A percentile compares a stretch with the other conserved stretches of the same genome.
phyloP scores from a whole-genome alignment of 1,140 invertebrate genomes.

The Zeugodacus cucurbitae region DNA sequence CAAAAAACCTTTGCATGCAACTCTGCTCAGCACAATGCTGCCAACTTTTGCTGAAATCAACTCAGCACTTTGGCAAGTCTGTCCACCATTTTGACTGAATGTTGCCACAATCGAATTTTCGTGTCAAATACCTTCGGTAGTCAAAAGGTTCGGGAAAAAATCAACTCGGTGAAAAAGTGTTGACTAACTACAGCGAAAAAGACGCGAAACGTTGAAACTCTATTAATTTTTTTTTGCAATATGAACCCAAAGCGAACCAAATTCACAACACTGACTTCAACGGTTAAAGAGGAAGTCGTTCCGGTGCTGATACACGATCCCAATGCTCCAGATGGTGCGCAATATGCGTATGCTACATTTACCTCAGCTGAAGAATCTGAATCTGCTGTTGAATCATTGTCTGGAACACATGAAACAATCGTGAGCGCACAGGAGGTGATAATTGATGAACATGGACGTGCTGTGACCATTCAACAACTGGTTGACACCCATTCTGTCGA shows the following conservation, averaged over 20 bases:
- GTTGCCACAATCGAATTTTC: conserved; percentile 55
- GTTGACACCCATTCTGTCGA: conserved; percentile 61
- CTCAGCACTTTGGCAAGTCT: conserved; percentile 17
- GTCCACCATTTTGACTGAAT: conserved; percentile 52
- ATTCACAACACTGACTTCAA: conserved; percentile 49
- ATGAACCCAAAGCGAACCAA: conserved; percentile 61
- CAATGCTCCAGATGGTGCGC: conserved; percentile 47
- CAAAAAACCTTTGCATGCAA: neutral
- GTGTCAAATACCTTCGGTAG: conserved; percentile 12
- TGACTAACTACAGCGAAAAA: conserved; percentile 44
- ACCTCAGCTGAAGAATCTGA: conserved; percentile 55
- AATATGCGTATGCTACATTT: conserved; percentile 58
- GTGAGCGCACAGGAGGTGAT: conserved; percentile 59
- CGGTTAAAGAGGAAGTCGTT: conserved; percentile 55
- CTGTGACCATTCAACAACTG: conserved; percentile 58
- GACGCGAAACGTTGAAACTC: neutral
- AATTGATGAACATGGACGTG: conserved; percentile 62
- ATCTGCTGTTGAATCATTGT: conserved; percentile 53
- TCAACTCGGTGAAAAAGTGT: conserved; percentile 44
- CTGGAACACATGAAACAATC: conserved; percentile 51
- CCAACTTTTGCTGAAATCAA: neutral
- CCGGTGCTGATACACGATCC: conserved; percentile 57
- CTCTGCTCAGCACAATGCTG: neutral
- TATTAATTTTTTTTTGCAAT: neutral
- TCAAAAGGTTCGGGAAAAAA: conserved; percentile 36